Conservation (phyloP, 2,888 invertebrate species). For the Himalopsyche anomala region DNA sequence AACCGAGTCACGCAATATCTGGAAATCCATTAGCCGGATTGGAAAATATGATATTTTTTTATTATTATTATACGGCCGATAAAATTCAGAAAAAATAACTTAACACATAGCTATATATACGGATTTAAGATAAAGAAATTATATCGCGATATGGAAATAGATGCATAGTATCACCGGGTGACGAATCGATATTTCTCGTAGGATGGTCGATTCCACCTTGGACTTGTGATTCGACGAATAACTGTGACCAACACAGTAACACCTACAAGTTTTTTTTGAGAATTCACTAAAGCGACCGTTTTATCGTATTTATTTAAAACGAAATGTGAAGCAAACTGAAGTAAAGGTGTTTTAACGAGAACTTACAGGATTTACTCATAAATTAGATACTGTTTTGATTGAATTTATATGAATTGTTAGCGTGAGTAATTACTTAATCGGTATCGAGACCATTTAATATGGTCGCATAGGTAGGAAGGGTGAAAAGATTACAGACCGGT, state of each 20-base stretch:
- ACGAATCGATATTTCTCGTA: conserved; percentile 22
- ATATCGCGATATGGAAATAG: background rate
- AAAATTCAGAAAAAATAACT: background rate
- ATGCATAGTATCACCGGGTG: background rate
- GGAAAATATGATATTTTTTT: background rate
- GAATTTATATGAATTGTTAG: no score
- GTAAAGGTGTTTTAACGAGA: no score
- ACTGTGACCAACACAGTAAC: background rate
- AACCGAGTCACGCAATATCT: background rate
- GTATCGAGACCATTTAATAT: no score
- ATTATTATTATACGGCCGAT: background rate
- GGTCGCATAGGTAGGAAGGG: no score
- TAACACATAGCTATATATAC: background rate
- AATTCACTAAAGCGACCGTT: background rate
- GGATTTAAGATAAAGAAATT: background rate
- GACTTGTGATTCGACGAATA: background rate
- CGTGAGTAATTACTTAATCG: no score
- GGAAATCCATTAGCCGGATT: background rate
- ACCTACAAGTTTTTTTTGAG: background rate
- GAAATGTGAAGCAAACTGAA: no score
- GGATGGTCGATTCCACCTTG: background rate
- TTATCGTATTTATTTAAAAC: background rate
- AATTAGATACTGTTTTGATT: no score
- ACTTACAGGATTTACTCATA: no score
- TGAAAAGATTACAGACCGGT: no score